Percentiles rank a stretch among this genome's conserved stretches.
Evolutionary conservation across 2,113 vertebrate species (phyloP).

Genomic region (Calyptomena viridis): DNA sequence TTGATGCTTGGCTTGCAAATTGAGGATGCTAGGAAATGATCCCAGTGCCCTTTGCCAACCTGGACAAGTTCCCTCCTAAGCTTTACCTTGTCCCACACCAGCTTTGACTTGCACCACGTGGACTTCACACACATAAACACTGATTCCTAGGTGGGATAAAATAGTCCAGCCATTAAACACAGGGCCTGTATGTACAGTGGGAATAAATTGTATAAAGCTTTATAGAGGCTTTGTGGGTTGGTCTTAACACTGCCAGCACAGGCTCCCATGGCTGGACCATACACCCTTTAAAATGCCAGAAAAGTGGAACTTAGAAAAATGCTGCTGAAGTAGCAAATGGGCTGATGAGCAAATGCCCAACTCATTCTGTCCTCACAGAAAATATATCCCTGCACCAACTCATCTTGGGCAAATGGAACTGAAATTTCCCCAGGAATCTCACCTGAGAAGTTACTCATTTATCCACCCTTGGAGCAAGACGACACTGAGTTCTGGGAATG

Average conservation of each 20-base stretch:
- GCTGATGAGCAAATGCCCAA: background rate
- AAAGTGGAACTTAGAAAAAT: background rate
- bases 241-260: background rate
- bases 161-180: background rate
- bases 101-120: background rate
- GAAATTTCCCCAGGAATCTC: background rate
- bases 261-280: background rate
- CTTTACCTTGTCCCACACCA: background rate
- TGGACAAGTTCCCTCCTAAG: background rate
- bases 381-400: background rate
- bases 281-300: background rate
- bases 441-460: background rate
- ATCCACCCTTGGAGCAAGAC: background rate
- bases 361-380: background rate
- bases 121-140: background rate
- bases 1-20: background rate
- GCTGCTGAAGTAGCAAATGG: background rate
- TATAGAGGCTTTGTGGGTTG: background rate
- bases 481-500: background rate
- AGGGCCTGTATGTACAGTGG: fast-evolving
- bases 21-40: background rate
- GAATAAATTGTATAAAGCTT: background rate
- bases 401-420: background rate
- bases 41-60: background rate
- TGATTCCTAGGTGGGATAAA: background rate